Evolutionary conservation across 2,888 invertebrate species (phyloP), one percentile per base, ranked within the genome.

Genomic region (Pandemis cinnamomeana): DNA sequence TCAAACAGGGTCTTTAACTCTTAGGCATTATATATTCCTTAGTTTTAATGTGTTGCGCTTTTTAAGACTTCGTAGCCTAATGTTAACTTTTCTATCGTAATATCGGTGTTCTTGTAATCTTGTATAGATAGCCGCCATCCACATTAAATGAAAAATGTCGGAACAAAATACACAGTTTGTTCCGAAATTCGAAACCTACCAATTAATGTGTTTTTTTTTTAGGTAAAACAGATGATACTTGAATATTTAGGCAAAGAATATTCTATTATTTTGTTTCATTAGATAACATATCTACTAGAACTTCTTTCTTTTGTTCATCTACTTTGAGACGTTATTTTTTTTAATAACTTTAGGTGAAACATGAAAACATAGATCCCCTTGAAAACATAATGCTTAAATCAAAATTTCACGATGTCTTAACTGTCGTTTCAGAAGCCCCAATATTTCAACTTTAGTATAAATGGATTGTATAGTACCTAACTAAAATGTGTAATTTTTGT

Each of bases 1-100:
- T 90, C 84, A 90, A 84, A 93, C 94, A 94, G 93, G 94, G 94
- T 94, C 91, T 87, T 87, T 82, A 85, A 86, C 86, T 88, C 86
- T 85, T 93, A 93, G 91, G 89, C 91, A 91, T 91, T 87, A 82
- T 85, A 84, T 71, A 70, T 71, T 70, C 67, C 61, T 51, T 71
- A 63, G 61, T 71, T 67, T 71, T 66, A 71, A 71, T 75, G 48
- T 63, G 69, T 75, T 75, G 75, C 75, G 75, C 75, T 75, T 71
- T 75, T 61, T 75, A 63, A 36, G 48, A 67, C 11, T 62, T 69
- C 51, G 68, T 68, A 75, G 71, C 75, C 71, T 58, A 67, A 67
- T 71, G 67, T 75, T 68, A 71, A 71, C 61, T 51, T 63, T 58
- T 67, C 63, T 75, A 75, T 63, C 11, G 67, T 75, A 71, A 63